phyloP scores from a whole-genome alignment of 2,113 vertebrate genomes.

The Murina feae region DNA sequence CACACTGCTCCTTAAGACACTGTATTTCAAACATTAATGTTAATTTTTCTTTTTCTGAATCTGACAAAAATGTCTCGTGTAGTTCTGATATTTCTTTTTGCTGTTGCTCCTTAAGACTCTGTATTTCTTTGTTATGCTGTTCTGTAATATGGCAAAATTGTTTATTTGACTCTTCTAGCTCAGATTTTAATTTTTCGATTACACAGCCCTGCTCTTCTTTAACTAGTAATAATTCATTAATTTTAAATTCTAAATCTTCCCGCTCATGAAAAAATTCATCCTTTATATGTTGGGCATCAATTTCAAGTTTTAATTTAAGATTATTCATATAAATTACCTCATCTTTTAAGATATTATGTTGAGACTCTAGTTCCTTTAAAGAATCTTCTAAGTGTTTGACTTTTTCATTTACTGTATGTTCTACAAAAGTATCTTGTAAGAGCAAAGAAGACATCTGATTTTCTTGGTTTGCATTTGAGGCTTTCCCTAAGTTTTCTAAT shows the following conservation, averaged over 20 bases:
- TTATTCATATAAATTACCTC: conserved; percentile 93
- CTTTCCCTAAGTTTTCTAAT: conserved; percentile 66
- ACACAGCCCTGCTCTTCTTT: conserved; percentile 84
- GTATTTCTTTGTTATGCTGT: conserved; percentile 76
- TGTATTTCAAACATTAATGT: conserved; percentile 79
- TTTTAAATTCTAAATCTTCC: conserved; percentile 97
- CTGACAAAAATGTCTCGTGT: conserved; percentile 74
- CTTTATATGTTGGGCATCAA: conserved; percentile 86
- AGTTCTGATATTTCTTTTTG: conserved; percentile 78
- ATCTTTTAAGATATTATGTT: conserved; percentile 91
- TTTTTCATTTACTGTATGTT: conserved; percentile 76
- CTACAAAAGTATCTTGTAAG: conserved; percentile 32
- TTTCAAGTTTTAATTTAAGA: conserved; percentile 90
- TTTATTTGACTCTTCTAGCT: conserved; percentile 73
- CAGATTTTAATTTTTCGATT: conserved; percentile 81
- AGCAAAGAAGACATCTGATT: conserved; percentile 19
- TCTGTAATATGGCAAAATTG: conserved; percentile 44
- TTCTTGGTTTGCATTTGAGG: conserved; percentile 62
- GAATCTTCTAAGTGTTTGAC: conserved; percentile 78
- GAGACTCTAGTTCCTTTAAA: conserved; percentile 89
- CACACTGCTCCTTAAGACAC: conserved; percentile 83
- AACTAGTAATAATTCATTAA: conserved; percentile 92
- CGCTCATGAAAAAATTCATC: conserved; percentile 92
- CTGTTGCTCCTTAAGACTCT: conserved; percentile 77
- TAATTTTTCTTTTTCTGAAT: conserved; percentile 81